Percentiles rank a stretch among this genome's conserved stretches.
phyloP scores from a whole-genome alignment of 92 coral and sea anemone genomes.

The Porites lobata region DNA sequence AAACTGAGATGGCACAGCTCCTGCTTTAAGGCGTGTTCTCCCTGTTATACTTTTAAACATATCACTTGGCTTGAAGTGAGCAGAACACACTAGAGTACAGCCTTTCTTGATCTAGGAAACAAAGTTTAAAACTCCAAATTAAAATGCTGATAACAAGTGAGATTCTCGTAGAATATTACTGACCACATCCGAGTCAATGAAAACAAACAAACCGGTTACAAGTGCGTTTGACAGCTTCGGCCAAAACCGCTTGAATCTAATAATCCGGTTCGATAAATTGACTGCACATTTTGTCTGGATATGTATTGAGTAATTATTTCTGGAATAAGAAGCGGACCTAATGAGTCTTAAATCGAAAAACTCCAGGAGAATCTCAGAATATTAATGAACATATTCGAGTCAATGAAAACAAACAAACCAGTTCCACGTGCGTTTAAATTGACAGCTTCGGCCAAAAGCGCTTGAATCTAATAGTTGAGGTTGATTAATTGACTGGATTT shows the following conservation, averaged over 20 bases:
- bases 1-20: constrained; percentile 58
- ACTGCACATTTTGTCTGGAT: no score
- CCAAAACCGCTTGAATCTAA: constrained; percentile 20
- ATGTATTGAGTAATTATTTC: no score
- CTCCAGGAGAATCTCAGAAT: neutral
- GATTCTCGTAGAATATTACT: neutral
- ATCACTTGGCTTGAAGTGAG: constrained; percentile 53
- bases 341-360: no score
- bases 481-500: constrained; percentile 22
- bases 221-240: constrained; percentile 60
- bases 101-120: constrained; percentile 21
- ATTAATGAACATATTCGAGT: constrained; percentile 3
- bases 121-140: constrained; percentile 8
- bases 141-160: constrained; percentile 12
- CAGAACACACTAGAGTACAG: constrained; percentile 39
- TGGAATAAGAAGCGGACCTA: no score
- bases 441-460: constrained; percentile 49
- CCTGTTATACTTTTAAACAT: constrained; percentile 36
- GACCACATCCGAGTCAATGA: constrained; percentile 24
- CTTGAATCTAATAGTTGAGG: constrained; percentile 18
- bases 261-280: neutral
- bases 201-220: constrained; percentile 54
- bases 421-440: constrained; percentile 44
- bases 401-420: constrained; percentile 53
- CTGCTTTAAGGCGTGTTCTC: constrained; percentile 47